phyloP scores from a whole-genome alignment of 2,888 invertebrate species.

The Eupithecia centaureata region DNA sequence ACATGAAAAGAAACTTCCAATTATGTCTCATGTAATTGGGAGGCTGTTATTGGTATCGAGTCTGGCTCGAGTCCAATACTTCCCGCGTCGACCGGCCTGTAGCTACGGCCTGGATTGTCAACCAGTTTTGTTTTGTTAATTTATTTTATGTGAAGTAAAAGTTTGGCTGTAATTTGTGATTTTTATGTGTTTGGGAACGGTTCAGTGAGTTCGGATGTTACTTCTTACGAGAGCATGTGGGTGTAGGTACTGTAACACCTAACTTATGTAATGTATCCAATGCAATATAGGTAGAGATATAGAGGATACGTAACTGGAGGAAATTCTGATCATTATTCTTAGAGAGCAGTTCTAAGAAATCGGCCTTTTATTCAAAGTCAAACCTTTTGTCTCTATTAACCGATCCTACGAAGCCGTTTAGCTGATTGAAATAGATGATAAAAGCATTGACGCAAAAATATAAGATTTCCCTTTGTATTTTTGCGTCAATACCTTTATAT shows the following conservation, averaged over 20 bases:
- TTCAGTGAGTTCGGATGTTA: background rate
- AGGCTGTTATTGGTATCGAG: conserved; percentile 40
- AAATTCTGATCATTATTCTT: background rate
- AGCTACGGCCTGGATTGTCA: conserved; percentile 30
- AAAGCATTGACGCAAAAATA: background rate
- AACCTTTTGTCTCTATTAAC: background rate
- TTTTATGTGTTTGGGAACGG: conserved; percentile 4
- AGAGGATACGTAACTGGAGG: background rate
- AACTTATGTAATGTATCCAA: background rate
- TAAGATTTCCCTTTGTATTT: too few relatives aligned
- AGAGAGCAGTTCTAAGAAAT: background rate
- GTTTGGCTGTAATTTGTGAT: background rate
- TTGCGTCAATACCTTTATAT: too few relatives aligned
- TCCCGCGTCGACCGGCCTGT: conserved; percentile 21
- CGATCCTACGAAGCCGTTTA: background rate
- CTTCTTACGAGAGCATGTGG: background rate
- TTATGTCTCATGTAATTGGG: conserved; percentile 33
- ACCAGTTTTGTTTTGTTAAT: conserved; percentile 26
- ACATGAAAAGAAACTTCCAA: conserved; percentile 8
- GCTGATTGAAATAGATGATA: background rate
- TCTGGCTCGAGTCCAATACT: conserved; percentile 43
- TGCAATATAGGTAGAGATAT: background rate
- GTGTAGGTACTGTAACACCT: background rate
- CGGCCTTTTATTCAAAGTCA: background rate
- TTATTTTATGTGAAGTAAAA: conserved; percentile 8